Percentiles rank a stretch among this genome's conserved stretches.
These are phyloP conservation scores for Clusia tigrina DNA, from an alignment of 2,888 invertebrate species.

Conservation along the genomic window DNA sequence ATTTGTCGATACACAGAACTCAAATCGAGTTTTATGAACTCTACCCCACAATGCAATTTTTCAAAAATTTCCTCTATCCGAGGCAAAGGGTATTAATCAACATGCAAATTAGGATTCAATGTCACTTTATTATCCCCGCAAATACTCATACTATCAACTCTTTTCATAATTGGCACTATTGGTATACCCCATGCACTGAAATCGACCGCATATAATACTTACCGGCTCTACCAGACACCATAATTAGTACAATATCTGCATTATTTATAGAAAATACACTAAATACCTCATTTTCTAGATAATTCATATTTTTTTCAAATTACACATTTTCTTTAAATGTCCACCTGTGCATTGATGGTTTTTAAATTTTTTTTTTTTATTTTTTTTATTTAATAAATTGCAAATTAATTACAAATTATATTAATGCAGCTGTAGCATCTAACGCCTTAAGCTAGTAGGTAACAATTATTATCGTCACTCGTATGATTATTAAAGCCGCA, in stretches of 20 bases:
- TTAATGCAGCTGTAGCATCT: too few species aligned
- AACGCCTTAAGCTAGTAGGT: too few species aligned
- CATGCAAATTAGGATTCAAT: slow-evolving; percentile 40
- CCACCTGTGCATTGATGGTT: slow-evolving; percentile 21
- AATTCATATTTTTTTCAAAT: slow-evolving; percentile 18
- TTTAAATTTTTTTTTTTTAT: slow-evolving; percentile 22
- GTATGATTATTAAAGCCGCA: slow-evolving; percentile 19
- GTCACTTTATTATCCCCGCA: slow-evolving; percentile 38
- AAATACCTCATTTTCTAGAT: slow-evolving; percentile 18
- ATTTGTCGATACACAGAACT: slow-evolving; percentile 54
- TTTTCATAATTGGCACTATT: slow-evolving; percentile 34
- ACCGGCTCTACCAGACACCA: background rate
- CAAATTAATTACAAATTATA: too few species aligned
- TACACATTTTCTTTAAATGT: slow-evolving; percentile 27
- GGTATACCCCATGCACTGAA: slow-evolving; percentile 28
- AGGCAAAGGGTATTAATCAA: slow-evolving; percentile 45
- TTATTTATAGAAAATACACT: slow-evolving; percentile 18
- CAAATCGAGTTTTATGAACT: slow-evolving; percentile 45
- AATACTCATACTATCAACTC: slow-evolving; percentile 28
- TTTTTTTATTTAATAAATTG: too few species aligned
- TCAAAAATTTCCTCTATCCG: slow-evolving; percentile 46
- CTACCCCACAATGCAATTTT: slow-evolving; percentile 34
- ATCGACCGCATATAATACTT: slow-evolving; percentile 8
- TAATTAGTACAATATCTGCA: slow-evolving; percentile 11
- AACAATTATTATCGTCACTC: too few species aligned